Percentiles rank a stretch among this genome's conserved stretches.
Conservation (phyloP, 2,888 invertebrate genomes). For the Agrotis segetum region DNA sequence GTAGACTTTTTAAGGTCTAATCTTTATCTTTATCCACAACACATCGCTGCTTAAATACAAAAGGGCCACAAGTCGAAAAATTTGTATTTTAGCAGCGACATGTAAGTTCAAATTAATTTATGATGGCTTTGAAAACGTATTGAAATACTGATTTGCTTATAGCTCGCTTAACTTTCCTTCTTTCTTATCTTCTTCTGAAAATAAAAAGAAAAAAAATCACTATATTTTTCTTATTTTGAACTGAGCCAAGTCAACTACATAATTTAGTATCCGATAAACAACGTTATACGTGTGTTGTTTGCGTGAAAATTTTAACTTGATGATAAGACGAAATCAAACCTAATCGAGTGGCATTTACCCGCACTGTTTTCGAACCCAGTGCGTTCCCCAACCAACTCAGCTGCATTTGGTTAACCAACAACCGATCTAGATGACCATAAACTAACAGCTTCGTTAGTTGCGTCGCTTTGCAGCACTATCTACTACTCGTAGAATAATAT, state of each 20-base stretch:
- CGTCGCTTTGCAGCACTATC: slow-evolving; percentile 50
- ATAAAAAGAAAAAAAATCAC: no score
- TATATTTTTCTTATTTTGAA: no score
- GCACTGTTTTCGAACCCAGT: slow-evolving; percentile 28
- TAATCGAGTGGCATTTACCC: not conserved
- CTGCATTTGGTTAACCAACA: slow-evolving; percentile 62
- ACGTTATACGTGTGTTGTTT: no score
- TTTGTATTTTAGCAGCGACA: no score
- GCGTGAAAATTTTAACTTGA: no score
- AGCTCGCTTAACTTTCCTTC: no score
- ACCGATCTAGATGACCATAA: slow-evolving; percentile 60
- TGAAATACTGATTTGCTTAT: not conserved
- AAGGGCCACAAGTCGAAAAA: no score
- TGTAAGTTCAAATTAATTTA: no score
- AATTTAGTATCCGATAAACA: no score
- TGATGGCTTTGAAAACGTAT: slow-evolving; percentile 2
- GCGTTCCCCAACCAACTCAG: slow-evolving; percentile 30
- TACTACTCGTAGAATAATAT: slow-evolving; percentile 47
- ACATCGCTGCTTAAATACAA: no score
- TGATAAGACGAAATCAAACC: not conserved
- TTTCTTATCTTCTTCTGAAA: no score
- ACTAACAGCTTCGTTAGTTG: slow-evolving; percentile 62
- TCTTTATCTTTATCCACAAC: not conserved
- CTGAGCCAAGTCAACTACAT: no score
- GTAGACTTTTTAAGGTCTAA: not conserved